These are phyloP conservation scores for Drosophila anomalipes DNA, from an alignment of 2,888 invertebrate species.

Conservation along the genomic window DNA sequence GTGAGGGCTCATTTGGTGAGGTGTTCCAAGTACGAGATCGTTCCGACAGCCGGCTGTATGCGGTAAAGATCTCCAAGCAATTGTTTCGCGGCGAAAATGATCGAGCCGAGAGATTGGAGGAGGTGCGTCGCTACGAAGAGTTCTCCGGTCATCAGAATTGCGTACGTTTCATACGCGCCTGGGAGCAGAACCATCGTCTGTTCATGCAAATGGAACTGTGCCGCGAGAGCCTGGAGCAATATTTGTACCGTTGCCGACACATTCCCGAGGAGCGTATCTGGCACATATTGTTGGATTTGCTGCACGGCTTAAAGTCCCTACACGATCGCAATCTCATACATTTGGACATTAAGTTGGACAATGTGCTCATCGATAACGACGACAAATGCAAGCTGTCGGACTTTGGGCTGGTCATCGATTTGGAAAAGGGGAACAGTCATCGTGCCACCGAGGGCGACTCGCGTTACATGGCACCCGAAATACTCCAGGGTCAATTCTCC, in stretches of 20 bases:
- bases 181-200: constrained; percentile 90
- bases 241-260: constrained; percentile 86
- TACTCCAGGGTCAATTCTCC: constrained; percentile 88
- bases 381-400: constrained; percentile 89
- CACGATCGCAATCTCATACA: constrained; percentile 90
- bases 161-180: constrained; percentile 89
- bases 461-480: constrained; percentile 91
- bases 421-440: constrained; percentile 87
- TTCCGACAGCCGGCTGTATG: constrained; percentile 89
- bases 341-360: constrained; percentile 92
- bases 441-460: constrained; percentile 90
- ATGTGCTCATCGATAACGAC: constrained; percentile 89
- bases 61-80: constrained; percentile 89
- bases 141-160: constrained; percentile 89
- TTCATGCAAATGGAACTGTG: constrained; percentile 91
- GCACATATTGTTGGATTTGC: constrained; percentile 89
- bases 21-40: constrained; percentile 89
- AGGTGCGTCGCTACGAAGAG: constrained; percentile 89
- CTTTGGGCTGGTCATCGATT: constrained; percentile 90
- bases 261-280: constrained; percentile 88
- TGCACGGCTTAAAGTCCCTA: constrained; percentile 88
- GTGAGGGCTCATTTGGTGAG: constrained; percentile 91
- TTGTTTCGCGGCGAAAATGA: constrained; percentile 87
- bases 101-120: constrained; percentile 87
- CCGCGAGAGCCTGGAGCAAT: constrained; percentile 87